Base-by-base conservation (phyloP, 2,888 invertebrate genomes). In the Laothoe populi region DNA sequence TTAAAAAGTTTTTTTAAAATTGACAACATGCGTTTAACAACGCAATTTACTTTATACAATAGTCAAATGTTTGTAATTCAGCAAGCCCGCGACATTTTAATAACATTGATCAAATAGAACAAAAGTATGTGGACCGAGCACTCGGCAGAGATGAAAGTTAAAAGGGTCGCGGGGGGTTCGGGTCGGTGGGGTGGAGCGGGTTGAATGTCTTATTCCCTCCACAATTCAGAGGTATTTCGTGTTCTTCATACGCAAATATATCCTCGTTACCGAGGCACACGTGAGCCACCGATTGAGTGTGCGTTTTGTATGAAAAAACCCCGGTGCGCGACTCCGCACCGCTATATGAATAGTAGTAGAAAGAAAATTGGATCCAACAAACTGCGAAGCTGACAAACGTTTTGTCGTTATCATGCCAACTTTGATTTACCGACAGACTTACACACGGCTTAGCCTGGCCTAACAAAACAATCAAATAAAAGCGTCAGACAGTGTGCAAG, bases 221-320 rank as follows among this genome's bases (percentile, higher is more conserved):
- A 91, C 92, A 91, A 91, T 91, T 92, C 91, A 89, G 90, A 92
- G 91, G 90, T 92, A 92, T 92, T 92, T 91, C 92, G 90, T 92
- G 92, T 92, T 92, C 92, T 92, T 92, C 92, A 92, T 92, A 92
- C 92, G 92, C 92, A 92, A 92, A 92, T 92, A 92, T 92, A 91
- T 92, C 91, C 91, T 92, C 92, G 92, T 92, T 92, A 92, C 86
- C 79, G 82, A 79, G 87, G 88, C 87, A 88, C 91, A 91, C 90
- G 92, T 91, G 90, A 90, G 89, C 81, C 88, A 78, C 77, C 87
- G 88, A 91, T 92, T 92, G 92, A 90, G 89, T 88, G 84, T 83
- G 85, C 84, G 85, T 80, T 84, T 78, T 68, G 79, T 83, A 86
- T 84, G 83, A 83, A 82, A 82, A 82, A 80, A 78, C 81, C 79